phyloP scores from a whole-genome alignment of 1,140 invertebrate genomes.

The Grapholita molesta region DNA sequence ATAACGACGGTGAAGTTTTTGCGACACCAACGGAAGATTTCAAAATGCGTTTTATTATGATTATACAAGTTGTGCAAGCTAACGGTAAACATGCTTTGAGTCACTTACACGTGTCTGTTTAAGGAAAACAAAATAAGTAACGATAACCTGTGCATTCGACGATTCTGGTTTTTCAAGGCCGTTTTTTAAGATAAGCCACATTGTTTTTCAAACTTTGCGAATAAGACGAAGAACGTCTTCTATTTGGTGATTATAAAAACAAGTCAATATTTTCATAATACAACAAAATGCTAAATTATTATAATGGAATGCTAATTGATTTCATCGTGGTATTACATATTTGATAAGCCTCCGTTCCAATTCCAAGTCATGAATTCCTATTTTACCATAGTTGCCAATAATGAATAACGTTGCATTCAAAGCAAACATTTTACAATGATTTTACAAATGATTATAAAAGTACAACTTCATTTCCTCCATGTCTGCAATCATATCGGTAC shows the following conservation, averaged over 20 bases:
- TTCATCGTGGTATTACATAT: no score
- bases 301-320: no score
- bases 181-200: background rate
- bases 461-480: background rate
- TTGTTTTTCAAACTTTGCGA: no score
- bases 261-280: no score
- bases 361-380: no score
- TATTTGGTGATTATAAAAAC: no score
- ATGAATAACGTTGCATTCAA: background rate
- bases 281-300: no score
- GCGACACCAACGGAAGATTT: background rate
- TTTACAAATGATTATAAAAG: background rate
- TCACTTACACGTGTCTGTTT: conserved; percentile 9
- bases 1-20: background rate
- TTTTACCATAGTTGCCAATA: no score
- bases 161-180: background rate
- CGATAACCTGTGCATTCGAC: conserved; percentile 7
- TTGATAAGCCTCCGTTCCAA: no score
- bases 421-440: background rate
- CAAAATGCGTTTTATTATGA: background rate
- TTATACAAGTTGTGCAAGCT: background rate
- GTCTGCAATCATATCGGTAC: conserved; percentile 5
- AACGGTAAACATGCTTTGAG: background rate
- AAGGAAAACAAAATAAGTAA: background rate
- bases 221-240: no score